Percentiles rank a stretch among this genome's conserved stretches.
Conservation (phyloP, 2,113 vertebrate species). For the Centropus unirufus region DNA sequence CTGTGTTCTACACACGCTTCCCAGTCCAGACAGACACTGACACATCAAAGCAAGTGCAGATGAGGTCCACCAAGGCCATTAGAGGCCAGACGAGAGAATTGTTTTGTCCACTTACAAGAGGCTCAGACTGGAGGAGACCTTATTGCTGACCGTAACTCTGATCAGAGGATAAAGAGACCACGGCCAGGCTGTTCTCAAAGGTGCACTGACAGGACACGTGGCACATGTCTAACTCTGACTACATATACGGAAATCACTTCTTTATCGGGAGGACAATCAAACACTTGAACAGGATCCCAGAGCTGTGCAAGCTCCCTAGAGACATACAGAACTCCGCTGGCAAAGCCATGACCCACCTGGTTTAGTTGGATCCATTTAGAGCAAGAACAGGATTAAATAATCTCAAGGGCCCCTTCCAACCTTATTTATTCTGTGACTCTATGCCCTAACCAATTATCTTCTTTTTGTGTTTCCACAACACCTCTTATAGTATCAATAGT, state of each 20-base stretch:
- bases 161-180: background rate
- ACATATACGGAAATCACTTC: background rate
- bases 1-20: background rate
- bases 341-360: background rate
- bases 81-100: background rate
- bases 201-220: background rate
- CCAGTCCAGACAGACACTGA: background rate
- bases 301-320: background rate
- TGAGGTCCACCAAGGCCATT: background rate
- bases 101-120: background rate
- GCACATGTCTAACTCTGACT: background rate
- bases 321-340: background rate
- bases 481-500: background rate
- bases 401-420: background rate
- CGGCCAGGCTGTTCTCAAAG: background rate
- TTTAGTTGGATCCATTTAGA: background rate
- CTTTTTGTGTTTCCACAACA: background rate
- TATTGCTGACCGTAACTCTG: background rate
- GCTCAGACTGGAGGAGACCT: fast-evolving
- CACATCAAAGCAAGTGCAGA: background rate
- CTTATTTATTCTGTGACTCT: background rate
- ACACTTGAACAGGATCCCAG: background rate
- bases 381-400: background rate
- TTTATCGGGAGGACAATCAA: background rate
- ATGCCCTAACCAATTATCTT: background rate